Percentiles rank a stretch among this genome's conserved stretches.
Conservation (phyloP, 2,113 vertebrate genomes). For the Pseudorhombus dupliciocellatus region DNA sequence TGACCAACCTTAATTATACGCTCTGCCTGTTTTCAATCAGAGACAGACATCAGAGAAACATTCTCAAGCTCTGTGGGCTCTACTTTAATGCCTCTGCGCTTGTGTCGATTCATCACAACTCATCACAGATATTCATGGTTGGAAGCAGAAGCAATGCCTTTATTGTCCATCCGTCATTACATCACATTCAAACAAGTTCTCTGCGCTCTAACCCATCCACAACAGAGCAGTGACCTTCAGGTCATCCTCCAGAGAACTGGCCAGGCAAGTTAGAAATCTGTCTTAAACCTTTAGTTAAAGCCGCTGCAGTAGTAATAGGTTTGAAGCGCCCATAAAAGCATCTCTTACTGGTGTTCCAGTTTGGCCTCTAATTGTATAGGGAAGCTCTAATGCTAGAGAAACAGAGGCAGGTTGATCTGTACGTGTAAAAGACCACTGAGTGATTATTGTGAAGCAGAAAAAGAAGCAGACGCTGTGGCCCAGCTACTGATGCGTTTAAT, state of each 20-base stretch:
- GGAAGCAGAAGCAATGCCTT: no score
- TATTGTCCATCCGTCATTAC: no score
- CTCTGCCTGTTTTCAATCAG: no score
- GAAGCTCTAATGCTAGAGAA: constrained; percentile 2
- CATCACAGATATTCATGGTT: no score
- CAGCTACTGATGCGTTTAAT: constrained; percentile 56
- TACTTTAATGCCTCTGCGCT: background rate
- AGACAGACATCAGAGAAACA: background rate
- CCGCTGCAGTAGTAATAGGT: background rate
- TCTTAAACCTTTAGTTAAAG: background rate
- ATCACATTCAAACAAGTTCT: no score
- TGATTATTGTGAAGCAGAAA: background rate
- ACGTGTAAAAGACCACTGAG: background rate
- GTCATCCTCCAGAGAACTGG: no score
- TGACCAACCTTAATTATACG: background rate
- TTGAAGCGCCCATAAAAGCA: background rate
- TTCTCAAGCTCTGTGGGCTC: background rate
- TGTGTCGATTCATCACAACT: no score
- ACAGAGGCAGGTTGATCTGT: background rate
- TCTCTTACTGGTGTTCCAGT: background rate
- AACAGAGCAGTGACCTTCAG: no score
- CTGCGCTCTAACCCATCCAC: no score
- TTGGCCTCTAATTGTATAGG: background rate
- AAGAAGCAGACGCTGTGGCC: background rate
- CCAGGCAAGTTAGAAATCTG: background rate